Percentiles rank a stretch among this genome's conserved stretches.
Conservation (phyloP, 2,797 vertebrate species). For the Liasis olivaceus region DNA sequence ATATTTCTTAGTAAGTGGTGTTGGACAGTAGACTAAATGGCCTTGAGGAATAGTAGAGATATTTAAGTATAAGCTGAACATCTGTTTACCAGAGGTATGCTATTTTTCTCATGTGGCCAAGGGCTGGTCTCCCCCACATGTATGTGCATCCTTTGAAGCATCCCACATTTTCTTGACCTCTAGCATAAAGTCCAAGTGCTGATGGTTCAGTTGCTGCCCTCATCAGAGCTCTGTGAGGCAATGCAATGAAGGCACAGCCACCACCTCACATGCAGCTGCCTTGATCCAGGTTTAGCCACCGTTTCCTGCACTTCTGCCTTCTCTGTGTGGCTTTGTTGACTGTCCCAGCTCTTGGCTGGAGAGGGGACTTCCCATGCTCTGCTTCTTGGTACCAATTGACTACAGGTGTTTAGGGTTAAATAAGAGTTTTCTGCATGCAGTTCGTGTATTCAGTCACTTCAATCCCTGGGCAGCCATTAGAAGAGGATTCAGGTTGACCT, state of each 20-base stretch:
- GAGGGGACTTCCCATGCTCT: neutral
- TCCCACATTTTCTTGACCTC: neutral
- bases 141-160: neutral
- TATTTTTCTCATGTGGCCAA: neutral
- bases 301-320: neutral
- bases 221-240: neutral
- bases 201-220: neutral
- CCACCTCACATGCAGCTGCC: neutral
- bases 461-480: neutral
- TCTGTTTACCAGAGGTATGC: neutral
- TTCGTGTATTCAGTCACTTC: neutral
- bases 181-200: neutral
- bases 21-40: neutral
- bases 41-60: neutral
- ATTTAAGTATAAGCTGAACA: neutral
- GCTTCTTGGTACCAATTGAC: neutral
- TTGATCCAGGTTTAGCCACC: neutral
- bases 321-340: neutral
- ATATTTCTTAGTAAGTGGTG: neutral
- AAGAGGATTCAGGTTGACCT: neutral
- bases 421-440: neutral
- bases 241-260: neutral
- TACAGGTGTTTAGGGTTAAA: neutral
- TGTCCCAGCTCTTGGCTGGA: neutral
- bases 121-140: neutral